phyloP scores from a whole-genome alignment of 2,797 vertebrate species.

The Eremophila alpestris region DNA sequence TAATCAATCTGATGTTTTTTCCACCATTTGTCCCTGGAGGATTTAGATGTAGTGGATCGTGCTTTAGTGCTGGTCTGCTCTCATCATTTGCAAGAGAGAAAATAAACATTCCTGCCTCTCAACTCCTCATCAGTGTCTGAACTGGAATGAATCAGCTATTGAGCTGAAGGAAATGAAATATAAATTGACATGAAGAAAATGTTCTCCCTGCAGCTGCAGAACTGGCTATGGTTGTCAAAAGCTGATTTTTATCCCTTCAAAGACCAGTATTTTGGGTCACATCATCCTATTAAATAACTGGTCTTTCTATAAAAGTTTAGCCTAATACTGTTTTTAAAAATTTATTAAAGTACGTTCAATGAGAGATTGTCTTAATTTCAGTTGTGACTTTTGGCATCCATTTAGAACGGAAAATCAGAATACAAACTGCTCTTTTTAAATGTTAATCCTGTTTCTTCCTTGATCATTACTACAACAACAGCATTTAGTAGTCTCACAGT shows the following conservation, averaged over 20 bases:
- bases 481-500: neutral
- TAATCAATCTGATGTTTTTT: conserved; percentile 20
- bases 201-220: conserved; percentile 37
- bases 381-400: neutral
- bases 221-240: neutral
- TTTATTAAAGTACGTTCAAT: neutral
- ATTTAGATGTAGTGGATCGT: neutral
- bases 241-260: neutral
- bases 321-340: neutral
- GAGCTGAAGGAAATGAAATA: conserved; percentile 49
- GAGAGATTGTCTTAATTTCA: neutral
- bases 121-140: conserved; percentile 24
- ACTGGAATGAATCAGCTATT: conserved; percentile 26
- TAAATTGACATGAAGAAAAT: conserved; percentile 34
- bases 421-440: neutral
- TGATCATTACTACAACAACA: neutral
- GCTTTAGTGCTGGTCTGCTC: neutral
- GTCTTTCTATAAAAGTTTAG: neutral
- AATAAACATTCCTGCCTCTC: conserved; percentile 31
- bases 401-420: neutral
- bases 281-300: neutral
- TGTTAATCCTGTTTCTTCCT: neutral
- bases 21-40: neutral
- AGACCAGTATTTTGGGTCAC: neutral
- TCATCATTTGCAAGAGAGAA: neutral